A percentile compares a stretch with the other conserved stretches of the same genome.
Evolutionary conservation across 2,113 vertebrate genomes (phyloP).

Genomic region (Campylorhamphus procurvoides): DNA sequence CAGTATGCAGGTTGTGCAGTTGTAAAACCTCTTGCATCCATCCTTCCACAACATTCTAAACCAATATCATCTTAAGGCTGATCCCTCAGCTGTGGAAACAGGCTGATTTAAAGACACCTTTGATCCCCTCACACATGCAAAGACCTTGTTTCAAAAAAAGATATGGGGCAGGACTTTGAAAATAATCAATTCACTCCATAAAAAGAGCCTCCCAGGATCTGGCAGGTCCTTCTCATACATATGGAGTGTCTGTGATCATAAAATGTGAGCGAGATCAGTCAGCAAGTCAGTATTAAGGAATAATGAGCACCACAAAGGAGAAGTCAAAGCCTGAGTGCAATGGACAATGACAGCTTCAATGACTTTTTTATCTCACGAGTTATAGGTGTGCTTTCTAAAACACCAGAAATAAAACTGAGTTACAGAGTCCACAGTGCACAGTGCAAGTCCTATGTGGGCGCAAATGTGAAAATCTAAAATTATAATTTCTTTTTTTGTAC

Average conservation of each 20-base stretch:
- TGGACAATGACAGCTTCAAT: neutral
- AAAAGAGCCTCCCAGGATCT: neutral
- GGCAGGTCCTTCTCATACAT: neutral
- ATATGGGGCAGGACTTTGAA: neutral
- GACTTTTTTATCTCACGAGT: neutral
- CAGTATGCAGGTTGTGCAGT: neutral
- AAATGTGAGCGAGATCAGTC: slow-evolving; percentile 6
- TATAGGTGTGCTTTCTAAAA: slow-evolving; percentile 10
- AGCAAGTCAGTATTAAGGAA: neutral
- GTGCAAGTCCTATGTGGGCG: neutral
- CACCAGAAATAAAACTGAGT: neutral
- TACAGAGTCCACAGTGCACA: neutral
- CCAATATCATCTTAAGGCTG: neutral
- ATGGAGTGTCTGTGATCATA: neutral
- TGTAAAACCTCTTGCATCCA: neutral
- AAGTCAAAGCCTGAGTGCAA: neutral
- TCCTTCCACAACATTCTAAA: neutral
- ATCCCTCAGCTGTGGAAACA: neutral
- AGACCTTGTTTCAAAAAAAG: neutral
- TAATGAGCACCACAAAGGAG: neutral
- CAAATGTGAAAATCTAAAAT: neutral
- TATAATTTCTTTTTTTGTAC: neutral
- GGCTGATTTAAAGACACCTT: neutral
- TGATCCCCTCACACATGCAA: neutral
- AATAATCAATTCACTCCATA: neutral